phyloP scores from a whole-genome alignment of 1,140 invertebrate genomes.

The Adoxophyes honmai region DNA sequence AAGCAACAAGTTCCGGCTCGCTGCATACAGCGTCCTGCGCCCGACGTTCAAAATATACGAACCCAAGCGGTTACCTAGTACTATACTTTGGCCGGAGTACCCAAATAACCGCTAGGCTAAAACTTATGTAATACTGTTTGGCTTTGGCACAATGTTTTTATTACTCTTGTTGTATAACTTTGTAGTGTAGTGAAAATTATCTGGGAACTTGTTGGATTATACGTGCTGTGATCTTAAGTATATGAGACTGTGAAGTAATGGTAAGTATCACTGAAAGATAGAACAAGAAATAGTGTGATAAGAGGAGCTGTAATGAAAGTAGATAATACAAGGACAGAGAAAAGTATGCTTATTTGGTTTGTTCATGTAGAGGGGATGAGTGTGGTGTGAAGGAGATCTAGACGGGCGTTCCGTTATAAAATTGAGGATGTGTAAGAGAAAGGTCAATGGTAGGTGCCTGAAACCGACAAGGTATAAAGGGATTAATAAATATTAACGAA shows the following conservation, averaged over 20 bases:
- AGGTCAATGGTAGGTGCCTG: too few relatives aligned
- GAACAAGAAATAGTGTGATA: background rate
- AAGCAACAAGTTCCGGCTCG: conserved; percentile 4
- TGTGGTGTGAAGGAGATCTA: too few relatives aligned
- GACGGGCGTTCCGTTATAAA: too few relatives aligned
- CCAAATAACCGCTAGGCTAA: conserved; percentile 13
- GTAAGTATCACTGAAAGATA: too few relatives aligned
- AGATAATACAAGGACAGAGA: too few relatives aligned
- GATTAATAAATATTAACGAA: too few relatives aligned
- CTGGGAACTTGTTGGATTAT: background rate
- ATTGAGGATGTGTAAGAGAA: too few relatives aligned
- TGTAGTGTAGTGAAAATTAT: background rate
- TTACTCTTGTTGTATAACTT: conserved; percentile 5
- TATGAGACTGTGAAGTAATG: background rate
- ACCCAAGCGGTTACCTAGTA: conserved; percentile 5
- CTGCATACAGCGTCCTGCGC: background rate
- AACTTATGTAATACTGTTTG: conserved; percentile 13
- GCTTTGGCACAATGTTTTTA: conserved; percentile 8
- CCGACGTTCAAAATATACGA: conserved; percentile 9
- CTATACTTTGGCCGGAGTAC: background rate
- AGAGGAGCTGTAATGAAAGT: too few relatives aligned
- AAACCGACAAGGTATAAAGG: too few relatives aligned
- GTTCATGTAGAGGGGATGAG: too few relatives aligned
- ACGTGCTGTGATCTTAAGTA: background rate
- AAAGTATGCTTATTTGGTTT: too few relatives aligned